These are phyloP conservation scores for Morpho deidamia DNA, from an alignment of 2,888 invertebrate genomes.

Conservation along the genomic window DNA sequence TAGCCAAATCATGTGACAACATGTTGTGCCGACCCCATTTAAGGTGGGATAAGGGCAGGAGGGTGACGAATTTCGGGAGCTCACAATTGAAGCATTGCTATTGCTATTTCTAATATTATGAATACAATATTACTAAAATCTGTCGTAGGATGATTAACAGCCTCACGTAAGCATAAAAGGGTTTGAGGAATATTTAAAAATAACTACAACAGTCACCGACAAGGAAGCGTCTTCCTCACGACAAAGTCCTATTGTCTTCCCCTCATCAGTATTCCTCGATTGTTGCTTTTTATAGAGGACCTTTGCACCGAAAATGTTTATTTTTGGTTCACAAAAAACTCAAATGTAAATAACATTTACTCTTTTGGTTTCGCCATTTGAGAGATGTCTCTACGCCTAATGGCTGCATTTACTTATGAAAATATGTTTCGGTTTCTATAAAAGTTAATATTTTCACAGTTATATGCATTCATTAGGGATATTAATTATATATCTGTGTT, in stretches of 20 bases:
- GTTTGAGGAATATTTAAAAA: slow-evolving; percentile 21
- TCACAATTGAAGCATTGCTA: not conserved
- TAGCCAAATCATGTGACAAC: no score
- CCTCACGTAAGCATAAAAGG: slow-evolving; percentile 10
- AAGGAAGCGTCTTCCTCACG: slow-evolving; percentile 31
- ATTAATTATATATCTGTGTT: no score
- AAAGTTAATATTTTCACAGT: no score
- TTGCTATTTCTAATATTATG: not conserved
- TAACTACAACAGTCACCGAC: slow-evolving; percentile 24
- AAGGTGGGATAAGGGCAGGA: no score
- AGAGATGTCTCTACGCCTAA: no score
- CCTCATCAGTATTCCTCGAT: slow-evolving; percentile 36
- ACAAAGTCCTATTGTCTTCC: slow-evolving; percentile 30
- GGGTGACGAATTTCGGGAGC: not conserved
- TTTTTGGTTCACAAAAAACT: no score
- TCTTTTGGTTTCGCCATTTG: slow-evolving; percentile 12
- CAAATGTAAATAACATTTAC: no score
- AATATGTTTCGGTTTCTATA: no score
- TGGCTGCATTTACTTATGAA: no score
- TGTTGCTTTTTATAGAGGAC: slow-evolving; percentile 27
- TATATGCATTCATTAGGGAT: no score
- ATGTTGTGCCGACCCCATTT: no score
- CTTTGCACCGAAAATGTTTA: slow-evolving; percentile 14
- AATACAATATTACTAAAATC: no score
- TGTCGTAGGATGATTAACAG: not conserved